Conservation (phyloP, 2,113 vertebrate genomes). For the Ictidomys tridecemlineatus region DNA sequence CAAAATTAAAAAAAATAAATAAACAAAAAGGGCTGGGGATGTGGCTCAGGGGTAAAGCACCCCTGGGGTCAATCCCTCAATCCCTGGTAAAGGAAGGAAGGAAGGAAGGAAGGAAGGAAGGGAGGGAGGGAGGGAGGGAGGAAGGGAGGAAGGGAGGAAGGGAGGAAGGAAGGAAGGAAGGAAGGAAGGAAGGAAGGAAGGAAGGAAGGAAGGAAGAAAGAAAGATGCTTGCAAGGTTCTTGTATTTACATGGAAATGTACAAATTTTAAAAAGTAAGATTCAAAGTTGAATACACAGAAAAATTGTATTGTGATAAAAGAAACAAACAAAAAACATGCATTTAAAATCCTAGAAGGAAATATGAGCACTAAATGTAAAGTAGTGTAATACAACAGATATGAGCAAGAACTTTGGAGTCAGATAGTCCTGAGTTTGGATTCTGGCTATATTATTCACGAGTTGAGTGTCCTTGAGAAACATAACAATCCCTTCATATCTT, state of each 20-base stretch:
- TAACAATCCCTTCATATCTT: constrained; percentile 19
- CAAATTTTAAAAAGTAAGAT: constrained; percentile 40
- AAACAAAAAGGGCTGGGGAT: too few species aligned
- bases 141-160: too few species aligned
- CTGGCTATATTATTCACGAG: not conserved
- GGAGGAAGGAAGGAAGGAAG: not conserved
- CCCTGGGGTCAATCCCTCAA: too few species aligned
- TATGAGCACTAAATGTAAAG: constrained; percentile 30
- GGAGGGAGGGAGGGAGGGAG: too few species aligned
- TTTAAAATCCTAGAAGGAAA: constrained; percentile 46
- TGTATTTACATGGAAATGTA: constrained; percentile 18
- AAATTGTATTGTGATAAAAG: constrained; percentile 12
- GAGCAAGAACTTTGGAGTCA: constrained; percentile 36
- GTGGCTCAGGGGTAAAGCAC: too few species aligned
- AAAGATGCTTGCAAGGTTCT: not conserved
- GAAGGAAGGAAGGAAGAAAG: not conserved
- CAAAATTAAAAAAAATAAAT: too few species aligned
- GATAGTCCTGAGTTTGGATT: constrained; percentile 26
- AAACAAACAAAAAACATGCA: constrained; percentile 35
- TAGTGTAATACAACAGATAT: not conserved
- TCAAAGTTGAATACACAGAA: constrained; percentile 35
- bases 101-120: too few species aligned
- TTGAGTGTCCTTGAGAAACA: constrained; percentile 26
- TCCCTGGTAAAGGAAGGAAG: too few species aligned
- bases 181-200: too few species aligned